Base-by-base conservation (phyloP, 2,888 invertebrate genomes). In the Catonia carolina region DNA sequence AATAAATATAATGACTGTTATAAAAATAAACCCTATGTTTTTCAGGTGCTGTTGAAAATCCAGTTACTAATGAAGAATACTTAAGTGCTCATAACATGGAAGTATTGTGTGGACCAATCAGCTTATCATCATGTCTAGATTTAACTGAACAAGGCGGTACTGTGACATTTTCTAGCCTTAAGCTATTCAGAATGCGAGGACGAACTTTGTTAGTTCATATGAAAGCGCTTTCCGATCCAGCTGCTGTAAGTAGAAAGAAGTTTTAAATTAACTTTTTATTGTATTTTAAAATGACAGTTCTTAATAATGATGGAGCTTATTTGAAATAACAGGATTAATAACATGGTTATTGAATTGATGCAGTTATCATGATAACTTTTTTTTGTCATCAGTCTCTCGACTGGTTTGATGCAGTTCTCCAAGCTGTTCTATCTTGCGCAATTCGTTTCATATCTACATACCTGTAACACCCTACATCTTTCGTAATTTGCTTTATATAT, bases 81-180 rank as follows among this genome's bases (percentile, higher is more conserved):
- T 75, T 91, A 49, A 83, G 87, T 65, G 85, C 87, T 5, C 90
- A 93, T 69, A 90, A 93, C 69, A 90, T 92, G 0, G 92, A 94
- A 70, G 86, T 95, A 59, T 73, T 95, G 42, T 93, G 92, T 12
- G 95, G 95, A 0, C 95, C 95, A 1, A 78, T 94, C 47, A 82
- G 88, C 68, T 75, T 95, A 15, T 82, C 86, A 2, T 82, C 87
- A 0, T 87, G 87, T 62, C 77, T 94, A 60, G 94, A 95, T 72
- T 70, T 93, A 57, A 86, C 89, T 1, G 91, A 89, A 67, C 86
- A 88, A 68, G 83, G 86, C 12, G 95, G 94, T 3, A 83, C 85
- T 18, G 81, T 94, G 17, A 89, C 90, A 6, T 74, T 95, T 56
- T 90, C 93, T 0, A 92, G 93, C 67, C 92, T 93, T 1, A 84